These are phyloP conservation scores for Deilephila porcellus DNA, from an alignment of 2,888 invertebrate genomes.

Conservation along the genomic window DNA sequence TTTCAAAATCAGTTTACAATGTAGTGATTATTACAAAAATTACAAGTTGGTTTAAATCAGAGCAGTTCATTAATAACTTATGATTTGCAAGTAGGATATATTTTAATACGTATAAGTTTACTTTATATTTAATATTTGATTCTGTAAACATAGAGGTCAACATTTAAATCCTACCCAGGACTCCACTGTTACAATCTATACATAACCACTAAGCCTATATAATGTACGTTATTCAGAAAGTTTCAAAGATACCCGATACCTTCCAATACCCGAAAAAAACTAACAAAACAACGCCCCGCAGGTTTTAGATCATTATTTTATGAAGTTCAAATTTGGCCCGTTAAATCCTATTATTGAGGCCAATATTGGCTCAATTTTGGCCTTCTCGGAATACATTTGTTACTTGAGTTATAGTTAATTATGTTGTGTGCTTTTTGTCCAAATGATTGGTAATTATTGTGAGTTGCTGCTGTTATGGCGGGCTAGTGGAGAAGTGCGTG, in stretches of 20 bases:
- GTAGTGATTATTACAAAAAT: too few species aligned
- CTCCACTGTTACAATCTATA: too few species aligned
- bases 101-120: too few species aligned
- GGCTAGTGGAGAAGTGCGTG: neutral
- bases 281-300: conserved; percentile 34
- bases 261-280: conserved; percentile 44
- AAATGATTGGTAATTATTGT: neutral
- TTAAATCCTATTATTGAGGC: conserved; percentile 68
- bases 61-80: too few species aligned
- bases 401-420: conserved; percentile 5
- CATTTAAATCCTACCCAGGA: too few species aligned
- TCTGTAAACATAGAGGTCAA: too few species aligned
- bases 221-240: neutral
- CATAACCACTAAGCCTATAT: neutral
- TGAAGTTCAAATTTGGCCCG: conserved; percentile 53
- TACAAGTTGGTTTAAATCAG: too few species aligned
- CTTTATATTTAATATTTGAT: too few species aligned
- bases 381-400: conserved; percentile 34
- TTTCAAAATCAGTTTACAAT: too few species aligned
- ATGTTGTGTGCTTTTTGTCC: neutral
- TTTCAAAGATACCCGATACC: neutral
- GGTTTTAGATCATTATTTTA: conserved; percentile 78
- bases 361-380: conserved; percentile 65
- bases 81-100: too few species aligned
- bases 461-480: neutral